Conservation (phyloP, 2,888 invertebrate species). For the Apamea anceps region DNA sequence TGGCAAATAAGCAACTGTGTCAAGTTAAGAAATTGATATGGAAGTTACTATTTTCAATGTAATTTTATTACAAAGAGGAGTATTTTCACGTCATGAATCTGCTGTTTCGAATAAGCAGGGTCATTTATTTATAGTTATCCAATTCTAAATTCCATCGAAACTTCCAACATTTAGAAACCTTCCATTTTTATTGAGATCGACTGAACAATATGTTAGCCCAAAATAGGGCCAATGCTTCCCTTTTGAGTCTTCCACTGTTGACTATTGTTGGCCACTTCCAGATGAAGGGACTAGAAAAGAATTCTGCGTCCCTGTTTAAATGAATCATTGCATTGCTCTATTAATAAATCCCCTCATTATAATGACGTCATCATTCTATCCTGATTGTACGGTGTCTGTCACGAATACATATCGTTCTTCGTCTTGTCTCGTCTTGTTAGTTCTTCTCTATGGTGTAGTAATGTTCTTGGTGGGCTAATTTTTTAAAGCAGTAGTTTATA, state of each 20-base stretch:
- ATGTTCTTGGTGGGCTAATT: constrained; percentile 73
- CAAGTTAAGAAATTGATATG: constrained; percentile 44
- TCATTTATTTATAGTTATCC: constrained; percentile 10
- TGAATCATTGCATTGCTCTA: constrained; percentile 1
- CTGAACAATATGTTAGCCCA: constrained; percentile 13
- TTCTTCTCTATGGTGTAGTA: constrained; percentile 74
- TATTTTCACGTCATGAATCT: constrained; percentile 12
- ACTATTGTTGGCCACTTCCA: constrained; percentile 28
- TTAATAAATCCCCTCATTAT: constrained; percentile 15
- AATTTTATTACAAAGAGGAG: constrained; percentile 20
- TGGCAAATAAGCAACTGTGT: constrained; percentile 41
- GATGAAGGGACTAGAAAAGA: constrained; percentile 24
- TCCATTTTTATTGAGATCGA: constrained; percentile 34
- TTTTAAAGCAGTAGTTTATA: constrained; percentile 68
- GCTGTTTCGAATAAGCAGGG: constrained; percentile 19
- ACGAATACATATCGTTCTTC: constrained; percentile 87
- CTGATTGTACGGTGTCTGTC: constrained; percentile 77
- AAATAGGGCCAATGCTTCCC: constrained; percentile 33
- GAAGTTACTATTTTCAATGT: constrained; percentile 25
- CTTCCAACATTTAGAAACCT: constrained; percentile 16
- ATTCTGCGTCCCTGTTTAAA: background rate
- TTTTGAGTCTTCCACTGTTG: constrained; percentile 51
- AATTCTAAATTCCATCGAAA: constrained; percentile 26
- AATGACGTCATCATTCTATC: constrained; percentile 44
- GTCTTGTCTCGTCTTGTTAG: constrained; percentile 81